These are phyloP conservation scores for Tipula helvola DNA, from an alignment of 2,888 invertebrate genomes.

Conservation along the genomic window DNA sequence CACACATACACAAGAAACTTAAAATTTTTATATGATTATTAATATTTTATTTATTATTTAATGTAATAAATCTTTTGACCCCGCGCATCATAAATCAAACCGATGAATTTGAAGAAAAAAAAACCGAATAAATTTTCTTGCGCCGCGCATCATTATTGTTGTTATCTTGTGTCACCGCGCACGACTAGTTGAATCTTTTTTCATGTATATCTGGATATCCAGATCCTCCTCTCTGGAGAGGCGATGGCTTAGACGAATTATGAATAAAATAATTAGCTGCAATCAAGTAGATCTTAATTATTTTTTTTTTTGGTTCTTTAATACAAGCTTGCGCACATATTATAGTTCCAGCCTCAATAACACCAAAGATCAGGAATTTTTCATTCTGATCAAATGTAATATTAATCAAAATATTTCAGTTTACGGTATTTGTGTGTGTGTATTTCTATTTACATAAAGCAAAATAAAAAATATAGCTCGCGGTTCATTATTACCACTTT, in stretches of 20 bases:
- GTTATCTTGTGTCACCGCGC: neutral
- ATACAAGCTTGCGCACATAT: neutral
- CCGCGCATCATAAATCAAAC: neutral
- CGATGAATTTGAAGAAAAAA: neutral
- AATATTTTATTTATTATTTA: conserved; percentile 4
- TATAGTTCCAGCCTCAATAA: neutral
- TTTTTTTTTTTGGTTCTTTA: neutral
- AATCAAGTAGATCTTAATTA: neutral
- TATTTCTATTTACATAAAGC: neutral
- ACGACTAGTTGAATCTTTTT: neutral
- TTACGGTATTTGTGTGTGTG: neutral
- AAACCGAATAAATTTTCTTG: neutral
- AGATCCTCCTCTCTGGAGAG: too few species aligned
- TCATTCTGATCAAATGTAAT: neutral
- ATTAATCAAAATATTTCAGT: neutral
- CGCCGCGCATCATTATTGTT: neutral
- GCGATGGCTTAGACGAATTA: neutral
- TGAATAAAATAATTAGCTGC: neutral
- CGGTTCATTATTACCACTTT: neutral
- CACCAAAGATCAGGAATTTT: neutral
- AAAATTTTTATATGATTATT: neutral
- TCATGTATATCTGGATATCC: neutral
- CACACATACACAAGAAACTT: neutral
- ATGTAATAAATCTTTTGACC: neutral
- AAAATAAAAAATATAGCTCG: neutral